Conservation (phyloP, 2,797 vertebrate species). For the Loris lydekkerianus region DNA sequence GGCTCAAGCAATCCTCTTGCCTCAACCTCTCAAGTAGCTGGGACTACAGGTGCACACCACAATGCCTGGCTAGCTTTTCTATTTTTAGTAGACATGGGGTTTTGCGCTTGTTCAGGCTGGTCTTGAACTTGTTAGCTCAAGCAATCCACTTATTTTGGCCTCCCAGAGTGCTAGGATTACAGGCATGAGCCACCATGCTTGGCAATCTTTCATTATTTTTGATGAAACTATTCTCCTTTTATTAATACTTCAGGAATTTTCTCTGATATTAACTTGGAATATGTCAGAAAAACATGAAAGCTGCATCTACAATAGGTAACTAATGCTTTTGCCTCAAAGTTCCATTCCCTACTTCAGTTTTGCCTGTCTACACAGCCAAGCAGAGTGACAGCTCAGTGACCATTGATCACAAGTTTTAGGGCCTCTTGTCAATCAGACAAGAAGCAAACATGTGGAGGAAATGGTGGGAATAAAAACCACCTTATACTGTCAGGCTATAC, state of each 20-base stretch:
- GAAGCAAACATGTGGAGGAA: constrained; percentile 22
- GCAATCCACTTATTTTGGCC: too few relatives aligned
- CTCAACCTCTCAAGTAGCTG: too few relatives aligned
- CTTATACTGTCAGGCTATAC: background rate
- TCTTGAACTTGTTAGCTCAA: too few relatives aligned
- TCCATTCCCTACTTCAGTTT: background rate
- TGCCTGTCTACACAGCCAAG: background rate
- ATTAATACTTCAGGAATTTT: constrained; percentile 71
- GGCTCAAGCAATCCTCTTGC: too few relatives aligned
- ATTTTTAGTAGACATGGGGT: too few relatives aligned
- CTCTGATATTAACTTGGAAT: constrained; percentile 73
- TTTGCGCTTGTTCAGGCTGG: too few relatives aligned
- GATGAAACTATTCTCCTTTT: constrained; percentile 81
- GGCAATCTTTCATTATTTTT: constrained; percentile 82
- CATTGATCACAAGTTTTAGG: background rate
- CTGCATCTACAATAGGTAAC: background rate
- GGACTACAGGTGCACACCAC: too few relatives aligned
- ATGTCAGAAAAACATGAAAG: constrained; percentile 69
- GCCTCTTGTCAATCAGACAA: background rate
- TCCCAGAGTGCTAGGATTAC: too few relatives aligned
- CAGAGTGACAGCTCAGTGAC: background rate
- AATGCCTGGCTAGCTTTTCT: too few relatives aligned
- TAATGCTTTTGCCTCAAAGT: background rate
- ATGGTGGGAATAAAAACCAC: background rate
- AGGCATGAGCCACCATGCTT: too few relatives aligned